phyloP scores from a whole-genome alignment of 2,888 invertebrate genomes.

The Heterodera filipjevi region DNA sequence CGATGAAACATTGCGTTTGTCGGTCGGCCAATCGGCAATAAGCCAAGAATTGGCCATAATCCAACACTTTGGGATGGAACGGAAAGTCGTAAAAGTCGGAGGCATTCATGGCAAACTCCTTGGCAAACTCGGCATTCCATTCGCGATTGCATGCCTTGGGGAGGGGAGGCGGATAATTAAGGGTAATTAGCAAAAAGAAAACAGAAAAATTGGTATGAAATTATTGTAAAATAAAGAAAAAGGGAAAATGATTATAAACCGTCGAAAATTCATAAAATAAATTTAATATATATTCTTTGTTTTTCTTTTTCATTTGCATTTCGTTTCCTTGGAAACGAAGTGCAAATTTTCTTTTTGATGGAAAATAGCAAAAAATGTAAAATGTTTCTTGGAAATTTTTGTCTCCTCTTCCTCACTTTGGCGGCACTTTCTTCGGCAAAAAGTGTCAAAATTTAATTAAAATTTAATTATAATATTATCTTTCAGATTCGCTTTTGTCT shows the following conservation, averaged over 20 bases:
- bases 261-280: too few species aligned
- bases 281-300: too few species aligned
- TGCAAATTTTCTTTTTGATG: not conserved
- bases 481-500: not conserved
- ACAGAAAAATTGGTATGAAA: too few species aligned
- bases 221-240: too few species aligned
- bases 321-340: slow-evolving; percentile 8
- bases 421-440: not conserved
- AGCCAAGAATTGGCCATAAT: slow-evolving; percentile 52
- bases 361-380: not conserved
- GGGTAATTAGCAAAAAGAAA: slow-evolving; percentile 9
- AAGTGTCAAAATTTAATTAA: not conserved
- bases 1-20: slow-evolving; percentile 59
- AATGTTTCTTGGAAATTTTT: slow-evolving; percentile 12
- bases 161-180: too few species aligned
- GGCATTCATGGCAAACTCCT: slow-evolving; percentile 50
- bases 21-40: slow-evolving; percentile 60
- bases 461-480: not conserved
- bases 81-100: slow-evolving; percentile 64
- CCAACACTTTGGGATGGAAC: slow-evolving; percentile 59
- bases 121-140: slow-evolving; percentile 56
- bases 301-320: not conserved
- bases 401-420: not conserved
- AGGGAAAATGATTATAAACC: too few species aligned
- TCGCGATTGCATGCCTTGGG: slow-evolving; percentile 57